These are phyloP conservation scores for Megalopta genalis DNA, from an alignment of 1,140 invertebrate species.

Conservation along the genomic window DNA sequence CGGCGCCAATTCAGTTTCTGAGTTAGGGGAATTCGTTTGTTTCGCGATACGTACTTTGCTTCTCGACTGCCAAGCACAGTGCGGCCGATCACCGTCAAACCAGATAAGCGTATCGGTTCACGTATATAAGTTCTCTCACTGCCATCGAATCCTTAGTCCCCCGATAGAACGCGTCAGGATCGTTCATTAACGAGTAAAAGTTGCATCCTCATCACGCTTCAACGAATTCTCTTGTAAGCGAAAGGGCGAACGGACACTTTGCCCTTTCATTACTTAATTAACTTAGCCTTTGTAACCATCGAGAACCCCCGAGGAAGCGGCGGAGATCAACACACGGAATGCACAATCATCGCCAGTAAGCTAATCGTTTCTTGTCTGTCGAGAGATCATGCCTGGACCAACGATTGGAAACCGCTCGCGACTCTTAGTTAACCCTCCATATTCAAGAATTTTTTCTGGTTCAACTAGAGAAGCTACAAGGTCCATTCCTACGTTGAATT, in stretches of 20 bases:
- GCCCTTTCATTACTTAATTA: no score
- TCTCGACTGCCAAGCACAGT: constrained; percentile 7
- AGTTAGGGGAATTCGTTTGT: not conserved
- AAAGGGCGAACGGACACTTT: not conserved
- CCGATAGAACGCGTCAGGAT: constrained; percentile 4
- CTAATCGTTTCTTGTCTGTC: not conserved
- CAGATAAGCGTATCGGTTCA: constrained; percentile 27
- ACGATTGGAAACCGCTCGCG: not conserved
- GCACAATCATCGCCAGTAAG: not conserved
- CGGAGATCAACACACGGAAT: not conserved
- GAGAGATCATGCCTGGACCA: constrained; percentile 6
- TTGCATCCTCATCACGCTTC: constrained; percentile 17
- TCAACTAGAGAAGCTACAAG: no score
- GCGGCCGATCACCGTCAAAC: constrained; percentile 6
- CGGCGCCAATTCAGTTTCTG: constrained; percentile 21
- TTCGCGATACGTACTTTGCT: not conserved
- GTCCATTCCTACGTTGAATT: no score
- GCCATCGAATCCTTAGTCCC: constrained; percentile 54
- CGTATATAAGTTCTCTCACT: constrained; percentile 64
- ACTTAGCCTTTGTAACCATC: no score
- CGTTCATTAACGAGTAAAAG: not conserved
- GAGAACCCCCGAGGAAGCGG: no score
- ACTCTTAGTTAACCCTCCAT: constrained; percentile 15
- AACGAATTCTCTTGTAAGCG: not conserved
- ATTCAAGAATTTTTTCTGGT: not conserved